Evolutionary conservation across 2,113 vertebrate species (phyloP), one percentile per base, ranked within the genome.

Genomic region (Actinemys pallida): DNA sequence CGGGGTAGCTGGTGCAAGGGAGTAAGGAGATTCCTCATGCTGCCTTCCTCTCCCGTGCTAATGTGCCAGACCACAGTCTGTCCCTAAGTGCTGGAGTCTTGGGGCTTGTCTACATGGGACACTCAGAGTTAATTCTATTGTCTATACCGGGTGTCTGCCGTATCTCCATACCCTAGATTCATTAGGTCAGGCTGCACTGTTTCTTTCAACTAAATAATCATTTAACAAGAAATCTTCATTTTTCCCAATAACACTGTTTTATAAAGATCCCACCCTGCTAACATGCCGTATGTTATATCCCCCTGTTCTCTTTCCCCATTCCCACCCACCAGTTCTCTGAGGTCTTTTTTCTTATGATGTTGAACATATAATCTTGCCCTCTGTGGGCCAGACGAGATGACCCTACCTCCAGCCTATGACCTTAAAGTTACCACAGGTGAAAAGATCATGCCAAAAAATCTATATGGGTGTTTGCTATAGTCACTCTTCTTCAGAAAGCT

Each of bases 351-450:
- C 57, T 49, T 7, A 24, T 57, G 27, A 86, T 0, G 0, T 1
- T 22, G 62, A 19, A 62, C 47, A n/a, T 47, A 45, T 83, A 56
- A 53, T 81, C 47, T 54, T 56, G 0, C 52, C 19, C 42, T n/a
- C 17, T 1, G 27, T 52, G 52, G 62, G 84, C 81, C 83, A 83
- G 80, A 95, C 57, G 84, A 96, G 88, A 92, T 5, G 29, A 83
- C 84, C n/a, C 35, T 56, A 78, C 86, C 86, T 93, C 84, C 93
- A 95, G 87, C 95, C 93, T 92, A 47, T 86, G 93, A 86, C 87
- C 94, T 87, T 87, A 81, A 69, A 92, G 65, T 90, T 52, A 29
- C 5, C 76, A 93, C 94, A 93, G 88, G 59, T 84, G 94, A 75
- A 59, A 42, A 72, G 85, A 87, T 95, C 88, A 86, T 80, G 59